Conservation (phyloP, 2,113 vertebrate species). For the Crotalus helleri region DNA sequence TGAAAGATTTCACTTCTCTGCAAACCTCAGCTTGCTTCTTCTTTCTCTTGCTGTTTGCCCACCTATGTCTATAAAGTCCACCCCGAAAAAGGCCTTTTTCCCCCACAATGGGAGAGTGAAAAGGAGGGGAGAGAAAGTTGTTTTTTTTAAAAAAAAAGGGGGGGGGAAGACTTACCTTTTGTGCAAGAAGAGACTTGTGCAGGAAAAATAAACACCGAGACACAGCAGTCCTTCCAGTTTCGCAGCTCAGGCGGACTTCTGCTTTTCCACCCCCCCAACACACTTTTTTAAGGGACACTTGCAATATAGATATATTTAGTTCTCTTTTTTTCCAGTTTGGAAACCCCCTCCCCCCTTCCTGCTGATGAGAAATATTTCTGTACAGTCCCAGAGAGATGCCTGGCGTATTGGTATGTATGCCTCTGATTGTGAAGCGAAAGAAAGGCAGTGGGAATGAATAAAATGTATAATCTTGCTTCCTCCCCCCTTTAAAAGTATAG, state of each 20-base stretch:
- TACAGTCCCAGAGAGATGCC: constrained; percentile 65
- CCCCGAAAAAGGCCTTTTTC: background rate
- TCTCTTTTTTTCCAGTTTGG: constrained; percentile 11
- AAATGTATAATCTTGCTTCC: background rate
- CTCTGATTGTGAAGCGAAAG: constrained; percentile 52
- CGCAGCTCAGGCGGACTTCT: constrained; percentile 49
- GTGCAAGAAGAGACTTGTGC: constrained; percentile 66
- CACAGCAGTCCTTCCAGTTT: constrained; percentile 58
- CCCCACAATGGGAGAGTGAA: constrained; percentile 21
- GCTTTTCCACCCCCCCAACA: constrained; percentile 42
- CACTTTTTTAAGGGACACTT: constrained; percentile 38
- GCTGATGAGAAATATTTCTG: constrained; percentile 57
- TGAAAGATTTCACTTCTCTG: constrained; percentile 65
- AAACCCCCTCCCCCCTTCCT: background rate
- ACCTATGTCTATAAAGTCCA: constrained; percentile 31
- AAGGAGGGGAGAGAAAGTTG: constrained; percentile 22
- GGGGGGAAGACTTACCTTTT: constrained; percentile 75
- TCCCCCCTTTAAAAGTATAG: background rate
- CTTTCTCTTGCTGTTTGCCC: background rate
- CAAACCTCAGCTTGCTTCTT: constrained; percentile 67
- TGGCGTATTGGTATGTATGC: constrained; percentile 29
- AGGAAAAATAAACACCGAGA: constrained; percentile 46
- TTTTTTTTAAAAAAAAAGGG: constrained; percentile 8
- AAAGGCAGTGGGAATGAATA: constrained; percentile 26
- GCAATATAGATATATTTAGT: constrained; percentile 32